Conservation (phyloP, 2,888 invertebrate genomes). For the Gnatocerus cornutus region DNA sequence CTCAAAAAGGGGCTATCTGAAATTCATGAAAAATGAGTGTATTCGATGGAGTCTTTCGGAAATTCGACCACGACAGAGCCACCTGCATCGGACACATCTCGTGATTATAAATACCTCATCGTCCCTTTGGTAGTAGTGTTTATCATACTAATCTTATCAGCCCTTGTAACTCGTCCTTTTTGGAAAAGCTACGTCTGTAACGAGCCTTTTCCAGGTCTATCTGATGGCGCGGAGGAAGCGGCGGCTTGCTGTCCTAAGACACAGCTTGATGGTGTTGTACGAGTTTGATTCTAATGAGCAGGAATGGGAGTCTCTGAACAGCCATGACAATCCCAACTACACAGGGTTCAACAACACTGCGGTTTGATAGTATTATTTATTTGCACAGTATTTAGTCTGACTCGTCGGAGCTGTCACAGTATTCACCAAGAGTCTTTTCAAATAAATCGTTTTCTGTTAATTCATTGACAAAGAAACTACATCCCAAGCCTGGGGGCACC, state of each 20-base stretch:
- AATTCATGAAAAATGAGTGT: conserved; percentile 25
- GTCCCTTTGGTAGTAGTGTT: conserved; percentile 68
- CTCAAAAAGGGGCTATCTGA: conserved; percentile 17
- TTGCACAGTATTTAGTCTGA: conserved; percentile 39
- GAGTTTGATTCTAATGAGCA: conserved; percentile 81
- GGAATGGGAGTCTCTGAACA: conserved; percentile 79
- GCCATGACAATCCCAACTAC: conserved; percentile 65
- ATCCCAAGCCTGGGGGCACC: conserved; percentile 3
- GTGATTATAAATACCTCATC: conserved; percentile 65
- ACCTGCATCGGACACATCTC: conserved; percentile 52
- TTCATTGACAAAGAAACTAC: conserved; percentile 62
- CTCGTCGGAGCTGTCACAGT: conserved; percentile 51
- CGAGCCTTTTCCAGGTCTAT: conserved; percentile 69
- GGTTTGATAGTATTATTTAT: conserved; percentile 35
- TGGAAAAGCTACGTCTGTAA: neutral
- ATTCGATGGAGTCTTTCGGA: conserved; percentile 36
- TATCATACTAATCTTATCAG: conserved; percentile 67
- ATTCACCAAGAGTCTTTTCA: conserved; percentile 73
- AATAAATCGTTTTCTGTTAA: conserved; percentile 75
- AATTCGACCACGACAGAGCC: conserved; percentile 39
- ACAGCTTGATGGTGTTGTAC: conserved; percentile 79
- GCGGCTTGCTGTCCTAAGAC: conserved; percentile 74
- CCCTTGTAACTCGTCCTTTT: conserved; percentile 61
- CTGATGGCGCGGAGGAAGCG: conserved; percentile 73
- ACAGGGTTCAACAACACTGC: conserved; percentile 50